Base-by-base conservation (phyloP, 2,113 vertebrate genomes). In the Narcine bancroftii region DNA sequence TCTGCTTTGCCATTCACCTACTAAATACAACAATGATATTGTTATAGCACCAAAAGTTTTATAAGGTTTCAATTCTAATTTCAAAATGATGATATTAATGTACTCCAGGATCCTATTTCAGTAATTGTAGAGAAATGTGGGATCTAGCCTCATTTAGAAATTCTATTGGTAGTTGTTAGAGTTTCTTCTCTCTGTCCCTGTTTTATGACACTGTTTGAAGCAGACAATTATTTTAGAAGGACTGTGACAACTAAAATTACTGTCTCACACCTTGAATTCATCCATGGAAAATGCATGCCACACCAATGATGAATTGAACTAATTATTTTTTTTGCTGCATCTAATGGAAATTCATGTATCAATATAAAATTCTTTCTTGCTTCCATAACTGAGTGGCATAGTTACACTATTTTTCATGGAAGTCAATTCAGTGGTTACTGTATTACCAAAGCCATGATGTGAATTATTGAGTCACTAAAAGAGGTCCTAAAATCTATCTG, bases 1-100 rank as follows among this genome's bases (percentile, higher is more conserved):
- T 91, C 65, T 91, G 89, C 89, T 91, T 91, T 42, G 89, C 89
- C 89, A 91, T 26, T 91, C 89, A 91, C 89, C 89, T 47, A 91
- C 89, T 71, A 69, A 47, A 91, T 26, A 91, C 39, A 91, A 33
- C 45, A 47, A 24, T 6, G 24, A 69, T 69, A 71, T 9, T 33
- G 39, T 91, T 69, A n/a, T n/a, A 71, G 2, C 36, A 29, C 24
- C 6, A 11, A 69, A 91, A 69, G 42, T 71, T 91, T 63, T 36
- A n/a, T 47, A 66, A 47, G 65, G 15, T 21, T 69, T 71, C 65
- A 69, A 66, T 91, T 69, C 24, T 21, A n/a, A 15, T 69, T 47
- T 42, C 11, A 33, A 45, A 91, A 91, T 69, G 39, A 13, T 47
- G 65, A 69, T 13, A 66, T 42, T 60, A 91, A 45, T 29, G 17